Conservation (phyloP, 2,113 vertebrate species). For the Paralichthys olivaceus region DNA sequence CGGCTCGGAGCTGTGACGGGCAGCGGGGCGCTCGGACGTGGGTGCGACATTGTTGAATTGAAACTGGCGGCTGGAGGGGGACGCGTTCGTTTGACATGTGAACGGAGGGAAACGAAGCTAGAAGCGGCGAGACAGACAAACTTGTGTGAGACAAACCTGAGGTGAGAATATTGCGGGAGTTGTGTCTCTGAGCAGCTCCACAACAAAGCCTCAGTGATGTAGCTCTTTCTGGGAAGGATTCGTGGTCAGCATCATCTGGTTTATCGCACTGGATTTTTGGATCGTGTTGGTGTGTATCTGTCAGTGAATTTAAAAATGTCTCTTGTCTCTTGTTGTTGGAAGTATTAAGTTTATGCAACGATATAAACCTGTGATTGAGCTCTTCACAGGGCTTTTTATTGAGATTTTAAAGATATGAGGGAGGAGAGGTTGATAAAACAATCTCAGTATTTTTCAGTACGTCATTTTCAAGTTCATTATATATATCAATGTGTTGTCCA, state of each 20-base stretch:
- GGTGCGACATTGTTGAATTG: constrained; percentile 62
- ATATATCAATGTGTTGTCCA: too few species aligned
- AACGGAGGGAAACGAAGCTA: constrained; percentile 26
- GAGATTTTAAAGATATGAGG: too few species aligned
- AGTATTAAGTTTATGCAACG: too few species aligned
- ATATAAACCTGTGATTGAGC: too few species aligned
- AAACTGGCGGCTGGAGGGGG: constrained; percentile 33
- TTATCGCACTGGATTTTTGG: neutral
- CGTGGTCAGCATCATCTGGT: neutral
- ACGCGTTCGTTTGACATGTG: constrained; percentile 66
- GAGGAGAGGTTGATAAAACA: too few species aligned
- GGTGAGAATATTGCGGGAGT: neutral
- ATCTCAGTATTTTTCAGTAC: too few species aligned
- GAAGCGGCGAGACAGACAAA: neutral
- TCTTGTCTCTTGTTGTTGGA: too few species aligned
- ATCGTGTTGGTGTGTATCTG: neutral
- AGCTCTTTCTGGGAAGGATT: neutral
- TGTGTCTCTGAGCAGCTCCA: neutral
- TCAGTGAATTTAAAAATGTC: too few species aligned
- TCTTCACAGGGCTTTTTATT: too few species aligned
- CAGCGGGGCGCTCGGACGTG: constrained; percentile 35
- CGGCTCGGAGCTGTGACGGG: neutral
- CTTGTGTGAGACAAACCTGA: neutral
- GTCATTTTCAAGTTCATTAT: too few species aligned
- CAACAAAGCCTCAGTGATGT: neutral